A percentile compares a stretch with the other conserved stretches of the same genome.
These are phyloP conservation scores for Chamaetylas fuelleborni DNA, from an alignment of 2,113 vertebrate species.

Conservation along the genomic window DNA sequence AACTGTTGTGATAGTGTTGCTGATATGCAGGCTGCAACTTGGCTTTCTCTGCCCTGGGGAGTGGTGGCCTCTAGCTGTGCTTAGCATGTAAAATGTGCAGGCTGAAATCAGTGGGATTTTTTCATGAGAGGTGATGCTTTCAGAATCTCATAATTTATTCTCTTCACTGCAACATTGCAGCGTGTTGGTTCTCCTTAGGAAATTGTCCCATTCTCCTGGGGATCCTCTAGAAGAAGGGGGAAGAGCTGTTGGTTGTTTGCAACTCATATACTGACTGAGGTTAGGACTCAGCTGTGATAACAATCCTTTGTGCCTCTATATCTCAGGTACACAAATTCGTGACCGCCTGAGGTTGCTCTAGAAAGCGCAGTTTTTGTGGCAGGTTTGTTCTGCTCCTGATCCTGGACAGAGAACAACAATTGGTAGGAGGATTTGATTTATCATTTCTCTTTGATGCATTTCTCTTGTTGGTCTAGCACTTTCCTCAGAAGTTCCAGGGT, in stretches of 20 bases:
- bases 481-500: neutral
- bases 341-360: neutral
- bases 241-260: neutral
- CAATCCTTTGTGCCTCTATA: neutral
- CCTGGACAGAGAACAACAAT: neutral
- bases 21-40: rapidly evolving
- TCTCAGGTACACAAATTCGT: neutral
- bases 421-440: neutral
- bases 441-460: neutral
- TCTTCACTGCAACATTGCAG: neutral
- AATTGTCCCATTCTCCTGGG: neutral
- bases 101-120: neutral
- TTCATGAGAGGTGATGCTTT: neutral
- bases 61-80: neutral
- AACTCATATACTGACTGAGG: neutral
- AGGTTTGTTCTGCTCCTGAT: neutral
- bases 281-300: neutral
- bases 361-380: neutral
- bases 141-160: neutral
- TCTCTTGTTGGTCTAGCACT: neutral
- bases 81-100: neutral
- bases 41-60: neutral
- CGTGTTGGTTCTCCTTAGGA: neutral
- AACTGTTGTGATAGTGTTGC: neutral
- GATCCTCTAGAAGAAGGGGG: neutral